Conservation (phyloP, 1,140 invertebrate genomes). For the Drosophila tani region DNA sequence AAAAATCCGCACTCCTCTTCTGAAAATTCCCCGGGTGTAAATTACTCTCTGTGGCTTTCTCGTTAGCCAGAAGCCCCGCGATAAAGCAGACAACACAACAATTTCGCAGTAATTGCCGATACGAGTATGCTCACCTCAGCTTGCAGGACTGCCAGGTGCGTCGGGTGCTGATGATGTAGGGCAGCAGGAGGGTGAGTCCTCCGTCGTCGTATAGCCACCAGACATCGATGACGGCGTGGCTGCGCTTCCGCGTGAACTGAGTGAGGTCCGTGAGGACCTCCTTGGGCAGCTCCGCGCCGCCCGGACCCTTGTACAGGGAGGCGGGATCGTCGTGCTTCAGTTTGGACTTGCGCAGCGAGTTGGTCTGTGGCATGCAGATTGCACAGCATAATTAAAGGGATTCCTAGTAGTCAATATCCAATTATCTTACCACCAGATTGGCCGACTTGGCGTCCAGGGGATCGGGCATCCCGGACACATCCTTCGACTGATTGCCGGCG, state of each 20-base stretch:
- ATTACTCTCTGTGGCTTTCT: conserved; percentile 1
- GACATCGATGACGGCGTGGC: conserved; percentile 95
- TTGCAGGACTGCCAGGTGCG: conserved; percentile 94
- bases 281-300: conserved; percentile 87
- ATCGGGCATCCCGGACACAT: conserved; percentile 79
- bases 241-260: conserved; percentile 91
- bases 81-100: not conserved
- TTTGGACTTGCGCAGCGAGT: conserved; percentile 83
- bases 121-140: conserved; percentile 87
- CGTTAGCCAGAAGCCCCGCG: conserved; percentile 3
- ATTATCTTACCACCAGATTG: conserved; percentile 65
- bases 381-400: not conserved
- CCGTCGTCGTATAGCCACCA: conserved; percentile 99
- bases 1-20: conserved; percentile 4
- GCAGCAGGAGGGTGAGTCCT: conserved; percentile 92
- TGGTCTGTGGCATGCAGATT: conserved; percentile 41
- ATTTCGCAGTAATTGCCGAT: conserved; percentile 12
- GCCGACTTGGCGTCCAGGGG: conserved; percentile 70
- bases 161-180: conserved; percentile 96
- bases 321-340: conserved; percentile 82
- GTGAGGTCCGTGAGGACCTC: conserved; percentile 89
- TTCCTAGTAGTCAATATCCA: not conserved
- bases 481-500: conserved; percentile 70
- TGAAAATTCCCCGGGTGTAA: not conserved
- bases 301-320: conserved; percentile 85